Percentiles rank a stretch among this genome's conserved stretches.
Evolutionary conservation across 2,797 vertebrate species (phyloP).

Genomic region (Sarcoramphus papa): DNA sequence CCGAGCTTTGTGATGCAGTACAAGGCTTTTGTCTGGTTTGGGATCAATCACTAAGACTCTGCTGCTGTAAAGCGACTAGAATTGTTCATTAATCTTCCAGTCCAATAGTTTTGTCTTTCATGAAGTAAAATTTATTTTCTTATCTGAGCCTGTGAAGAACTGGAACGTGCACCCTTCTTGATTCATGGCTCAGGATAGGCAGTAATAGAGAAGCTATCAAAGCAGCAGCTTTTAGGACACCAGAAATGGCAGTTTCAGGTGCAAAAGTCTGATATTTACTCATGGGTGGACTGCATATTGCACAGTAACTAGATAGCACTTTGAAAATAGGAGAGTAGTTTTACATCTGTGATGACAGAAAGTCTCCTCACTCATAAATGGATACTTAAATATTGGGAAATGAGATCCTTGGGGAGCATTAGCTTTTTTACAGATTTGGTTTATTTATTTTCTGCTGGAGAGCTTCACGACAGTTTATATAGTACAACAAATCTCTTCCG

Average conservation of each 20-base stretch:
- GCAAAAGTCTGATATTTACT: not conserved
- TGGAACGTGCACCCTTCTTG: not conserved
- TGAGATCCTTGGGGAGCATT: not conserved
- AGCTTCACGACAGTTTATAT: not conserved
- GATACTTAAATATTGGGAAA: not conserved
- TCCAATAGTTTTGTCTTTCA: slow-evolving; percentile 25
- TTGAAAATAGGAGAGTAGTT: not conserved
- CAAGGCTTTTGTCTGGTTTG: slow-evolving; percentile 26
- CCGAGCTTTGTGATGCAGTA: not conserved
- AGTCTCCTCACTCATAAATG: not conserved
- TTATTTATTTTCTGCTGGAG: not conserved
- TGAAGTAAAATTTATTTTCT: slow-evolving; percentile 41
- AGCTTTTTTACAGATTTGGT: not conserved
- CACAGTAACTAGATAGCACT: not conserved
- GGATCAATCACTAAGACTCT: slow-evolving; percentile 2
- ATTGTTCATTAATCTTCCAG: slow-evolving; percentile 42
- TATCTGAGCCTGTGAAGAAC: slow-evolving; percentile 3
- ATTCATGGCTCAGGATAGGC: not conserved
- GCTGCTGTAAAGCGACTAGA: not conserved
- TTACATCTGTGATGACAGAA: not conserved
- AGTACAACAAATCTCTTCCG: not conserved
- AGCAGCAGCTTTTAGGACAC: not conserved
- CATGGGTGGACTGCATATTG: not conserved
- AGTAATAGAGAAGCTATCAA: not conserved
- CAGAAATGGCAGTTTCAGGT: not conserved